phyloP scores from a whole-genome alignment of 2,113 vertebrate species.

The Oncorhynchus masou region DNA sequence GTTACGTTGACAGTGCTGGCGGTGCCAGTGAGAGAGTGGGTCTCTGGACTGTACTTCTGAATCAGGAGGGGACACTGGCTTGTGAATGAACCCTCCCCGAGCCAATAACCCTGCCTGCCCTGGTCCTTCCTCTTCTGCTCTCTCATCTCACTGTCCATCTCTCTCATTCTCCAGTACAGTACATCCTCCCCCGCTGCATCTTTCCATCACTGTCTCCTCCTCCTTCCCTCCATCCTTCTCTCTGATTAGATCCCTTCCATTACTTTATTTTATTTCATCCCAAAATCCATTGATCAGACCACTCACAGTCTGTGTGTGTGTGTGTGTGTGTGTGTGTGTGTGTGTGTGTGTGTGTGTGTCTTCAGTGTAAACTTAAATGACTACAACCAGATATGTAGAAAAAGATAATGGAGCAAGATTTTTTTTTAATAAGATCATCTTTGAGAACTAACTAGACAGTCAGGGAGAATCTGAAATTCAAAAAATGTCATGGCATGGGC shows the following conservation, averaged over 20 bases:
- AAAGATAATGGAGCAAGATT: too few relatives aligned
- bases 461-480: too few relatives aligned
- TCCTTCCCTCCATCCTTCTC: slow-evolving; percentile 21
- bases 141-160: neutral
- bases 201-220: neutral
- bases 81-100: neutral
- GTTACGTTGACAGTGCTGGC: neutral
- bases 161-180: neutral
- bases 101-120: neutral
- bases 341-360: too few relatives aligned
- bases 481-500: too few relatives aligned
- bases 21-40: neutral
- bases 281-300: slow-evolving; percentile 44
- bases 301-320: slow-evolving; percentile 17
- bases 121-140: neutral
- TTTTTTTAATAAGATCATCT: too few relatives aligned
- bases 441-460: too few relatives aligned
- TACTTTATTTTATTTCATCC: too few relatives aligned
- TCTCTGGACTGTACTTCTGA: neutral
- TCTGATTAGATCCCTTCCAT: too few relatives aligned
- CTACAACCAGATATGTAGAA: too few relatives aligned
- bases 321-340: slow-evolving; percentile 17
- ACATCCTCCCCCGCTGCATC: neutral
- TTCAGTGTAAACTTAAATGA: too few relatives aligned
- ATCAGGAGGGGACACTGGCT: neutral